These are phyloP conservation scores for Neosilurus mollespiculum DNA, from an alignment of 2,797 vertebrate genomes.

Conservation along the genomic window DNA sequence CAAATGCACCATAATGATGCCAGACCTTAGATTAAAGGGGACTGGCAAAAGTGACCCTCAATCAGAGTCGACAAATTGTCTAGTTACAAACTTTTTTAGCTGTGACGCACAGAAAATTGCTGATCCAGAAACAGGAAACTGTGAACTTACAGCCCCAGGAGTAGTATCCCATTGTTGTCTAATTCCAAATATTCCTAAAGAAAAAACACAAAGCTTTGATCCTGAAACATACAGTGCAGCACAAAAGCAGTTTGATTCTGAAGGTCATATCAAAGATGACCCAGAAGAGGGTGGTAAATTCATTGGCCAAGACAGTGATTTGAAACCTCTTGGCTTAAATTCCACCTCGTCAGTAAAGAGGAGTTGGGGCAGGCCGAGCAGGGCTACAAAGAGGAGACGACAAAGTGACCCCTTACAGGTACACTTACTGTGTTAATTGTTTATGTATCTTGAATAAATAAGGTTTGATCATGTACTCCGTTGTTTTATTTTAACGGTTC, in stretches of 20 bases:
- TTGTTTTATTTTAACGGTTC: constrained; percentile 18
- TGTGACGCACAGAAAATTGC: background rate
- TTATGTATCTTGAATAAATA: constrained; percentile 22
- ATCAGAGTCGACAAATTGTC: constrained; percentile 6
- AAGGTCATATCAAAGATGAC: constrained; percentile 11
- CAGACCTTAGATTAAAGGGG: background rate
- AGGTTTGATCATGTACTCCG: constrained; percentile 12
- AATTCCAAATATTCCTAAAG: background rate
- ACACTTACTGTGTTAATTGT: constrained; percentile 29
- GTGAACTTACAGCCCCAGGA: background rate
- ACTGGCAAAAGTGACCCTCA: background rate
- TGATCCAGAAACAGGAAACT: background rate
- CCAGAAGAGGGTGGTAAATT: background rate
- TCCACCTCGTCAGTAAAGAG: constrained; percentile 4
- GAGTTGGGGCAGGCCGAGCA: background rate
- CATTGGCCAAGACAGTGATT: background rate
- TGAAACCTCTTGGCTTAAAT: constrained; percentile 11
- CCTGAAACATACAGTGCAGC: background rate
- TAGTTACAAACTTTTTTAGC: background rate
- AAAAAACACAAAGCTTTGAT: background rate
- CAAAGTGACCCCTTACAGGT: constrained; percentile 33
- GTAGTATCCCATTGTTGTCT: background rate
- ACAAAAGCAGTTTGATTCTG: background rate
- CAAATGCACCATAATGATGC: background rate
- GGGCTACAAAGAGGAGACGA: constrained; percentile 34